phyloP scores from a whole-genome alignment of 2,113 vertebrate genomes.

The Grantiella picta region DNA sequence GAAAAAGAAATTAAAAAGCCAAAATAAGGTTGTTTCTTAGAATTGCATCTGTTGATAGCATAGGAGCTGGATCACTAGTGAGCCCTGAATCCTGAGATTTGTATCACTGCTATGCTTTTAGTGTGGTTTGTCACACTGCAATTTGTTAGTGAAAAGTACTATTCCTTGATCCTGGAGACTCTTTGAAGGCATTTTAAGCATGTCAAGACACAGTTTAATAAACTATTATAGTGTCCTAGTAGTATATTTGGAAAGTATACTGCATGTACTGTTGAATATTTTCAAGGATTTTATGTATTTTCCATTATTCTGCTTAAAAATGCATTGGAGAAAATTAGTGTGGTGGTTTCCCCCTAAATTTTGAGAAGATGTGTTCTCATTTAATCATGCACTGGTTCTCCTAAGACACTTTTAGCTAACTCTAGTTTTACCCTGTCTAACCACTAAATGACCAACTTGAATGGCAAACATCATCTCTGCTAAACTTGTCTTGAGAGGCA shows the following conservation, averaged over 20 bases:
- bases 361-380: not conserved
- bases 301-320: not conserved
- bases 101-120: not conserved
- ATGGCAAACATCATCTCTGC: not conserved
- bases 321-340: not conserved
- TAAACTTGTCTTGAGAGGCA: not conserved
- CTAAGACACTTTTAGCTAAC: not conserved
- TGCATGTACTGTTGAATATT: not conserved
- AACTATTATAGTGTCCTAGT: not conserved
- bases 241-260: not conserved
- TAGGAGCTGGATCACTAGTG: not conserved
- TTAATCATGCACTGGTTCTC: not conserved
- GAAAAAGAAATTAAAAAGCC: not conserved
- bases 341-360: not conserved
- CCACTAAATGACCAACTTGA: not conserved
- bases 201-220: not conserved
- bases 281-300: not conserved
- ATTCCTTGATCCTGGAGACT: not conserved
- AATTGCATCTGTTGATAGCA: not conserved
- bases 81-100: not conserved
- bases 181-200: not conserved
- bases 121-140: not conserved
- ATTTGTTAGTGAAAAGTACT: not conserved
- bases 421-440: not conserved
- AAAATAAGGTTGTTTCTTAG: not conserved